Conservation (phyloP, 2,113 vertebrate genomes). For the Holacanthus passer region DNA sequence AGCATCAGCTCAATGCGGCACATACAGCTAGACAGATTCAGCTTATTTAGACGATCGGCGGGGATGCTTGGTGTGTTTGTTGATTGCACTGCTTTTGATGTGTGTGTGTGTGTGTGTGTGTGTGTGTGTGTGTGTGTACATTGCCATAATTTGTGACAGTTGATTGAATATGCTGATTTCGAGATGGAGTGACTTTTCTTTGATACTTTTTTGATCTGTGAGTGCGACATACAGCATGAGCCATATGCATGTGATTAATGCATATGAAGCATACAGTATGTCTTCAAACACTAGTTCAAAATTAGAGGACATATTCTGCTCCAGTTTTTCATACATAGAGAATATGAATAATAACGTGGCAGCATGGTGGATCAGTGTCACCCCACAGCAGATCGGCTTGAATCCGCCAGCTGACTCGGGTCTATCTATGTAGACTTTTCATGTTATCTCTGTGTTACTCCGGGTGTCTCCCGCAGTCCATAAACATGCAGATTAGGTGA, state of each 20-base stretch:
- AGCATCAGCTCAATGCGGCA: slow-evolving; percentile 76
- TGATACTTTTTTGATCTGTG: slow-evolving; percentile 10
- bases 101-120: slow-evolving; percentile 16
- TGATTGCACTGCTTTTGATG: slow-evolving; percentile 57
- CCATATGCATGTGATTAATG: neutral
- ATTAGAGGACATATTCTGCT: slow-evolving; percentile 1
- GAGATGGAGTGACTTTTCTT: slow-evolving; percentile 13
- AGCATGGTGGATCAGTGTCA: neutral
- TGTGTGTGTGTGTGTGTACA: slow-evolving; percentile 3
- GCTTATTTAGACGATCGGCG: slow-evolving; percentile 63
- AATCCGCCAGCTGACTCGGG: neutral
- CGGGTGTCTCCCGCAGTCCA: neutral
- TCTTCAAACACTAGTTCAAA: neutral
- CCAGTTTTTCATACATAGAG: neutral
- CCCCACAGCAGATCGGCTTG: neutral
- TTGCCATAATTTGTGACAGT: slow-evolving; percentile 19
- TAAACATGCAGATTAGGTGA: neutral
- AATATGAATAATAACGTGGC: neutral
- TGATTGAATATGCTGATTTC: slow-evolving; percentile 28
- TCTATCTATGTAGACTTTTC: neutral
- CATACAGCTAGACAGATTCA: slow-evolving; percentile 68
- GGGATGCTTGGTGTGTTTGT: slow-evolving; percentile 50
- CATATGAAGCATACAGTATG: neutral
- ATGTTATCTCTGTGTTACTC: neutral
- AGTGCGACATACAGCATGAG: neutral